These are phyloP conservation scores for Gonatopus flavifemur DNA, from an alignment of 1,140 invertebrate genomes.

Conservation along the genomic window DNA sequence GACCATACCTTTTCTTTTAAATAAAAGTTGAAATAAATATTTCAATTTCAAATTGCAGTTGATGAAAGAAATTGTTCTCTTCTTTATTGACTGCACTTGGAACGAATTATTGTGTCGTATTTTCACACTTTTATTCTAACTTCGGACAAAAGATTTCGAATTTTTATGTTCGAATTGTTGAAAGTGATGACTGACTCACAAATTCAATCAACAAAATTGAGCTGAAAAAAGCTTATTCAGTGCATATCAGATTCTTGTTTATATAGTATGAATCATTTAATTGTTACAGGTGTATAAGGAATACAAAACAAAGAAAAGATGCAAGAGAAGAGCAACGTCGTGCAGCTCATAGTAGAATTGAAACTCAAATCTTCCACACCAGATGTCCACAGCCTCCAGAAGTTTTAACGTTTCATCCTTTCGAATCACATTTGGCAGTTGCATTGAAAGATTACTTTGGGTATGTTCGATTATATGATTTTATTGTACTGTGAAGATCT, in stretches of 20 bases:
- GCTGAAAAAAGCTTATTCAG: slow-evolving; percentile 1
- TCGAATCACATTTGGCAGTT: slow-evolving; percentile 83
- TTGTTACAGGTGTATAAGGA: slow-evolving; percentile 62
- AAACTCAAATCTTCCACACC: slow-evolving; percentile 82
- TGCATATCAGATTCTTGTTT: neutral
- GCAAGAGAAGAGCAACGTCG: slow-evolving; percentile 66
- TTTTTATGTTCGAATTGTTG: too few relatives aligned
- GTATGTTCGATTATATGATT: slow-evolving; percentile 60
- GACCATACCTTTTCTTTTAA: too few relatives aligned
- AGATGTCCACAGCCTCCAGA: slow-evolving; percentile 76
- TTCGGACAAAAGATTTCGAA: too few relatives aligned
- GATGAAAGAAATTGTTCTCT: too few relatives aligned
- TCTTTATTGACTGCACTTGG: too few relatives aligned
- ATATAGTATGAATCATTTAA: neutral
- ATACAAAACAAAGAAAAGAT: slow-evolving; percentile 63
- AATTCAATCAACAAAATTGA: too few relatives aligned
- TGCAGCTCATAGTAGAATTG: slow-evolving; percentile 62
- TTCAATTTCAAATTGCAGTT: too few relatives aligned
- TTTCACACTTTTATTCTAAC: too few relatives aligned
- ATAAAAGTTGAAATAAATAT: too few relatives aligned
- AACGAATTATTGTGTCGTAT: too few relatives aligned
- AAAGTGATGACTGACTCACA: too few relatives aligned
- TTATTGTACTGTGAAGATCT: slow-evolving; percentile 25
- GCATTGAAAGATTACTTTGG: slow-evolving; percentile 83
- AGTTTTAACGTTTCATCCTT: slow-evolving; percentile 84